A percentile compares a stretch with the other conserved stretches of the same genome.
phyloP scores from a whole-genome alignment of 2,113 vertebrate genomes.

The Canis aureus region DNA sequence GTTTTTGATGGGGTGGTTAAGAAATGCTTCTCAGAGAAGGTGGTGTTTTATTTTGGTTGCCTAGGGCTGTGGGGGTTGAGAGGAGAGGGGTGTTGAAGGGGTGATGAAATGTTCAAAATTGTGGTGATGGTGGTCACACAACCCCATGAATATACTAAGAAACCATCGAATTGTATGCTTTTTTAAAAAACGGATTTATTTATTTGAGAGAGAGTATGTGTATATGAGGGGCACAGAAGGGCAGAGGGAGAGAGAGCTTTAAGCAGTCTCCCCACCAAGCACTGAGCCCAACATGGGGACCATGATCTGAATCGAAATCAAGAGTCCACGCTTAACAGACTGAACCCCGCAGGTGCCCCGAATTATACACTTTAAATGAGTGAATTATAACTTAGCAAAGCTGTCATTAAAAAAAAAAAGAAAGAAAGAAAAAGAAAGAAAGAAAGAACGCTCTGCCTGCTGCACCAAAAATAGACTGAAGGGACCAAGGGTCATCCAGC shows the following conservation, averaged over 20 bases:
- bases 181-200: neutral
- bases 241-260: neutral
- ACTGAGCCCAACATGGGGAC: neutral
- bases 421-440: no score
- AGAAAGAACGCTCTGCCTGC: neutral
- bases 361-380: neutral
- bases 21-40: neutral
- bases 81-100: neutral
- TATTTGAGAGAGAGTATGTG: neutral
- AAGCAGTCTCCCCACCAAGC: neutral
- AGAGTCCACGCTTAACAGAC: neutral
- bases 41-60: constrained; percentile 2
- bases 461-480: neutral
- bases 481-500: neutral
- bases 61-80: no score
- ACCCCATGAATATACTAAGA: constrained; percentile 11
- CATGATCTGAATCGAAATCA: neutral
- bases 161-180: neutral
- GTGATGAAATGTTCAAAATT: neutral
- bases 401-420: neutral
- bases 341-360: neutral
- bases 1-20: neutral
- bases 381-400: constrained; percentile 7
- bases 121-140: neutral
- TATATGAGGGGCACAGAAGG: neutral